These are phyloP conservation scores for Epinephelus malabaricus DNA, from an alignment of 2,797 vertebrate species.

Conservation along the genomic window DNA sequence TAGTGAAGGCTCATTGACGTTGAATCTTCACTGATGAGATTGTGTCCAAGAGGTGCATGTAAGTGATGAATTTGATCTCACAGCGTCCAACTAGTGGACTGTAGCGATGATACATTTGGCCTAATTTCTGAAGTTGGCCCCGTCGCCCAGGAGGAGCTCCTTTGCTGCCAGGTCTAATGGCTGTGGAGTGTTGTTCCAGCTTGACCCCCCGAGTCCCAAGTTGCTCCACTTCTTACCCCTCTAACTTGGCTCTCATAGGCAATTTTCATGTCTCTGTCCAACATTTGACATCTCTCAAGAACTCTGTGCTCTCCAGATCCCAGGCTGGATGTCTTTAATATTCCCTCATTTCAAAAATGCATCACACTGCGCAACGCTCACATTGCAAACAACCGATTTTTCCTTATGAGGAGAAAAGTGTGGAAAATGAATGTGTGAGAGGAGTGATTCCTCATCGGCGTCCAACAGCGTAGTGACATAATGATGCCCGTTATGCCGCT, in stretches of 20 bases:
- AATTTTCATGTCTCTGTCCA: constrained; percentile 73
- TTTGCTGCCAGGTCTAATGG: constrained; percentile 57
- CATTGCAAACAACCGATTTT: constrained; percentile 40
- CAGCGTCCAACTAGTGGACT: constrained; percentile 21
- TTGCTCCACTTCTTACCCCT: constrained; percentile 47
- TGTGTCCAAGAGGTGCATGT: constrained; percentile 25
- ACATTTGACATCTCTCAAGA: constrained; percentile 70
- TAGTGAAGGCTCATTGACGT: constrained; percentile 66
- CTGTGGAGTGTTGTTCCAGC: constrained; percentile 68
- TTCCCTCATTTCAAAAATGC: constrained; percentile 48
- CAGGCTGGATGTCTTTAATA: constrained; percentile 40
- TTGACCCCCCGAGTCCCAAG: constrained; percentile 63
- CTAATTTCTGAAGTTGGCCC: constrained; percentile 44
- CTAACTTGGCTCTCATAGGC: constrained; percentile 63
- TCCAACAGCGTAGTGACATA: constrained; percentile 1
- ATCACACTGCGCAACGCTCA: not conserved
- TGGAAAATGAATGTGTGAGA: constrained; percentile 29
- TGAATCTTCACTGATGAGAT: constrained; percentile 50
- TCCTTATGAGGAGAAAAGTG: constrained; percentile 63
- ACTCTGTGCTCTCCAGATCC: constrained; percentile 52
- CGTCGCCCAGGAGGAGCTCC: constrained; percentile 56
- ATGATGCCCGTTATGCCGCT: constrained; percentile 8
- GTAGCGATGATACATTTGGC: constrained; percentile 34
- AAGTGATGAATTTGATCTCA: constrained; percentile 61
- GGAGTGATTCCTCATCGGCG: constrained; percentile 43